Evolutionary conservation across 2,113 vertebrate species (phyloP), one percentile per base, ranked within the genome.

Genomic region (Eubucco bourcierii): DNA sequence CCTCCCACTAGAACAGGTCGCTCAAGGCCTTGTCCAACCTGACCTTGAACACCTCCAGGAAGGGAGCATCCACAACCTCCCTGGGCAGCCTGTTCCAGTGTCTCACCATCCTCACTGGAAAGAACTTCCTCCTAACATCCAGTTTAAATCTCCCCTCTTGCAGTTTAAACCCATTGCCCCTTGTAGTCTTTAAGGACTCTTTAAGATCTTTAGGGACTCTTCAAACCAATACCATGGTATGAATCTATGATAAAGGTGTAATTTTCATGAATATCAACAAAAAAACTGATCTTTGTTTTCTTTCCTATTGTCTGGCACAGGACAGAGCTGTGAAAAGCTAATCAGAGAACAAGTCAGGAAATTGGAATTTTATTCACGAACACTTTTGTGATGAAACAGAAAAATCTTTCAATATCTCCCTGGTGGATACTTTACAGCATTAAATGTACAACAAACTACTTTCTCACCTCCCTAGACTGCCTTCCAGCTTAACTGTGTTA

Each of bases 351-450:
- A 41, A 61, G n/a, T 77, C 58, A 87, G 64, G 80, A 95, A 93
- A 92, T 6, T 59, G 58, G 84, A 90, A 89, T 89, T 95, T 93
- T 90, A 66, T 37, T 89, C 75, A 52, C 64, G 70, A 66, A 88
- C 66, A 86, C 55, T 81, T 93, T 15, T 66, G 63, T 39, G 50
- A 87, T 46, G 47, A 90, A 86, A 90, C 9, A 68, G 65, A 90
- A 88, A 91, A 84, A 91, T 85, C 80, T 87, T 84, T 87, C 68
- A 46, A 55, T 50, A 68, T 80, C 89, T 92, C 93, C 61, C 89
- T 53, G 19, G 39, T 93, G 92, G 18, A 73, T 83, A 63, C 61
- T 95, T 87, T 50, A 53, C 67, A 84, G 77, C 76, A 84, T 63
- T 94, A 94, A 90, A 64, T 34, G 60, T 56, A 77, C 75, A 84